Base-by-base conservation (phyloP, 92 coral and sea anemone species). In the Zoanthus sansibaricus region DNA sequence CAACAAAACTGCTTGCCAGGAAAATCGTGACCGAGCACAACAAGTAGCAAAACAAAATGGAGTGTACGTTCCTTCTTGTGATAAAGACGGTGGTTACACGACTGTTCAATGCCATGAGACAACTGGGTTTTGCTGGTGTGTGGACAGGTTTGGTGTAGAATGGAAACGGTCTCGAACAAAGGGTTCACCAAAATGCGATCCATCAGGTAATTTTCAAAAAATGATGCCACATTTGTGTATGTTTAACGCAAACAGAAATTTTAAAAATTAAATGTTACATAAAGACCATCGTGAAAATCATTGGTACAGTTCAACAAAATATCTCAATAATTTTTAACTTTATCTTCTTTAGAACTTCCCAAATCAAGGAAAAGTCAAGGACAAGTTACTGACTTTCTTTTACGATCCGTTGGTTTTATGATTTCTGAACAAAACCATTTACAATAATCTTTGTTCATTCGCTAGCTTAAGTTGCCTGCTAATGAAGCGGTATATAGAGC, bases 121-220 rank as follows among this genome's bases (percentile, higher is more conserved):
- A 20, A 88, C 97, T 44, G 98, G 96, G 14, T 94, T 90, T 89
- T 97, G 99, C 78, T 97, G 99, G 99, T 97, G 99, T 75, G 93
- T 93, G 25, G 94, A 88, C 52, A 91, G 88, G 87, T 76, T 87
- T 44, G 97, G 97, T 15, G 78, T 83, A 46, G 98, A 95, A 83
- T 85, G 95, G 95, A 88, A 82, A 56, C 92, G 97, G 37, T 93
- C 99, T 71, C 91, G 96, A 67, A 87, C 88, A 84, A 91, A 86
- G 48, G 98, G 98, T 73, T 79, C 89, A 71, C 98, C 95, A 12
- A 86, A 88, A 0, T 94, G 98, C 78, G 92, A 89, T 71, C 78
- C 90, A 70, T 78, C 88, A 6, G 95, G 98, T 94, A 83, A 56
- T 10, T 18, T 62, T 62, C 76, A 30, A 6, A 8, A 48, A n/a